A percentile compares a stretch with the other conserved stretches of the same genome.
Evolutionary conservation across 2,797 vertebrate genomes (phyloP).

Genomic region (Dermochelys coriacea): DNA sequence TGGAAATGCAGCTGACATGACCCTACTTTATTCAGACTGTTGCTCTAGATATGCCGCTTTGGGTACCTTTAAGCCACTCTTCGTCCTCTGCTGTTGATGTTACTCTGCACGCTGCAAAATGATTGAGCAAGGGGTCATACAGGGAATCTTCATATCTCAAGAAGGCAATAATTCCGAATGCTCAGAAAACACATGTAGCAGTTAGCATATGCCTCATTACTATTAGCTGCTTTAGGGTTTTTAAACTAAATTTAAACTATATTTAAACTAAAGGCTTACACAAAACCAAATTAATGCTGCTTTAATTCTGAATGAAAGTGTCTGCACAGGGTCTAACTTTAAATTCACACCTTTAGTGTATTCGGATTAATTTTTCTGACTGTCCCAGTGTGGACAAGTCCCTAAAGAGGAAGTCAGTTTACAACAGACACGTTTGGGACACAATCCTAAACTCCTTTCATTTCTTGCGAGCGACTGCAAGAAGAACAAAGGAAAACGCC

Average conservation of each 20-base stretch:
- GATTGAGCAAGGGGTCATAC: constrained; percentile 9
- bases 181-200: neutral
- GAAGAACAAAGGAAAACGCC: constrained; percentile 64
- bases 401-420: constrained; percentile 62
- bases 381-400: neutral
- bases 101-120: neutral
- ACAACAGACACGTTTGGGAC: constrained; percentile 64
- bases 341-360: too few species aligned
- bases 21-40: neutral
- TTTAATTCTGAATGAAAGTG: too few species aligned
- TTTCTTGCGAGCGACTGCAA: constrained; percentile 58
- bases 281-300: too few species aligned
- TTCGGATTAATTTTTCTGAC: too few species aligned
- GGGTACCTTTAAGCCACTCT: neutral
- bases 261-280: neutral
- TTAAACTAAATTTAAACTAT: neutral
- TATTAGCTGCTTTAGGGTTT: constrained; percentile 18
- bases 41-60: neutral
- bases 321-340: too few species aligned
- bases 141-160: neutral
- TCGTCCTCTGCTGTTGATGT: neutral
- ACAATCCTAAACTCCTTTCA: constrained; percentile 62
- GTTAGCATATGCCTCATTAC: neutral
- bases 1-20: accelerated
- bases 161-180: neutral